Evolutionary conservation across 2,113 vertebrate species (phyloP).

Genomic region (Centropus unirufus): DNA sequence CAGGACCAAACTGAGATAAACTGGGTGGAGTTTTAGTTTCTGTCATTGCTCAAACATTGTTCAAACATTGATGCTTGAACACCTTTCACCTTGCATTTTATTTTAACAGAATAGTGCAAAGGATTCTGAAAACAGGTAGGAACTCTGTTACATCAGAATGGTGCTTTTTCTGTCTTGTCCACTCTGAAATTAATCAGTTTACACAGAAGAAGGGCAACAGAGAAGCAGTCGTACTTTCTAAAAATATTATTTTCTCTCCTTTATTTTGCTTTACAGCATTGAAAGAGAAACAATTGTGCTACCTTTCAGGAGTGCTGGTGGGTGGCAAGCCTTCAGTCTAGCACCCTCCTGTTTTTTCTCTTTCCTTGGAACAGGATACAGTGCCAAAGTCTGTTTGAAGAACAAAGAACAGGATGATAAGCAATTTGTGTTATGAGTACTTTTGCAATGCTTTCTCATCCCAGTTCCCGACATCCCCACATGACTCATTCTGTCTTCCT

Average conservation of each 20-base stretch:
- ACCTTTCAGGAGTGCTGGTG: background rate
- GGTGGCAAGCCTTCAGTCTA: background rate
- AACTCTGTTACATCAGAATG: background rate
- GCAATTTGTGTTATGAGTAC: conserved; percentile 5
- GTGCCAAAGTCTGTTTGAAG: conserved; percentile 14
- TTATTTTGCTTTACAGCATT: background rate
- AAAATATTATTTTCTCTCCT: background rate
- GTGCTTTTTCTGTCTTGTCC: background rate
- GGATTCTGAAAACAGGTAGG: background rate
- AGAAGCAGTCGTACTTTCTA: background rate
- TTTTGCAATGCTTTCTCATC: conserved; percentile 46
- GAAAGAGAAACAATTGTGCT: background rate
- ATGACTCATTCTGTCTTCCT: conserved; percentile 52
- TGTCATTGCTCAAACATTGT: background rate
- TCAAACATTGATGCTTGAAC: background rate
- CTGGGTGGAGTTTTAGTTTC: background rate
- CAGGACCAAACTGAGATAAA: background rate
- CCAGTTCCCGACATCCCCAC: background rate
- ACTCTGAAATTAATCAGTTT: background rate
- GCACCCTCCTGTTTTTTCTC: background rate
- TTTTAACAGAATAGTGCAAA: background rate
- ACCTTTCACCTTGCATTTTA: background rate
- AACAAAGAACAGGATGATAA: conserved; percentile 19
- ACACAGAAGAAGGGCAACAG: background rate
- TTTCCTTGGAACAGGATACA: background rate